Conservation (phyloP, 2,888 invertebrate species). For the Macaria notata region DNA sequence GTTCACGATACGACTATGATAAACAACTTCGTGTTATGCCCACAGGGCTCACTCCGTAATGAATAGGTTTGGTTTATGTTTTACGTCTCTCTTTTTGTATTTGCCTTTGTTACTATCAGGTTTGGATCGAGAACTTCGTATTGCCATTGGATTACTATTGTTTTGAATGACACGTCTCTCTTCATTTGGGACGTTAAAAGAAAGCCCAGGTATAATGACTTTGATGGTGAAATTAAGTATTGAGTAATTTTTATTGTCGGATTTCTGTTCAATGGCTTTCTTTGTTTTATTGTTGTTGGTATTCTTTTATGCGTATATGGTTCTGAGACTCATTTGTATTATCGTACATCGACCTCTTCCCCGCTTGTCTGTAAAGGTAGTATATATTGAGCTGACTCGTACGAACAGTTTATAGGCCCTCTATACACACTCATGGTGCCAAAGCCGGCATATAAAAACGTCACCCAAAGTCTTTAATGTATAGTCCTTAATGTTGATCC, state of each 20-base stretch:
- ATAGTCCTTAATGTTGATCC: slow-evolving; percentile 7
- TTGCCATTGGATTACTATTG: slow-evolving; percentile 31
- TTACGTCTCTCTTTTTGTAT: slow-evolving; percentile 32
- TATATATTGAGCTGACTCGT: too few relatives aligned
- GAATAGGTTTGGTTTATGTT: slow-evolving; percentile 35
- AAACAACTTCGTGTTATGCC: slow-evolving; percentile 31
- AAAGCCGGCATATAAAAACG: not conserved
- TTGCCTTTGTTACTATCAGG: slow-evolving; percentile 21
- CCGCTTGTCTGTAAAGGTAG: too few relatives aligned
- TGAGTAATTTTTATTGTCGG: slow-evolving; percentile 16
- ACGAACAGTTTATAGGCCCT: too few relatives aligned
- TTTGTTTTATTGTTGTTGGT: slow-evolving; percentile 12
- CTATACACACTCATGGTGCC: too few relatives aligned
- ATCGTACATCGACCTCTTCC: too few relatives aligned
- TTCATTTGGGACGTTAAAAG: slow-evolving; percentile 13
- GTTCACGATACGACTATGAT: slow-evolving; percentile 30
- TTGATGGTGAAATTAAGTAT: slow-evolving; percentile 16
- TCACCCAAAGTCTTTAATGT: not conserved
- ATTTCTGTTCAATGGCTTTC: slow-evolving; percentile 13
- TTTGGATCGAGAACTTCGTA: slow-evolving; percentile 13
- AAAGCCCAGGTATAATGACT: slow-evolving; percentile 14
- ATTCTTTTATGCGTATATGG: not conserved
- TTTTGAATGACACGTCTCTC: slow-evolving; percentile 18
- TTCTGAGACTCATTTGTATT: not conserved
- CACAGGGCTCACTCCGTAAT: slow-evolving; percentile 34